phyloP scores from a whole-genome alignment of 2,113 vertebrate species.

The Barbus barbus region DNA sequence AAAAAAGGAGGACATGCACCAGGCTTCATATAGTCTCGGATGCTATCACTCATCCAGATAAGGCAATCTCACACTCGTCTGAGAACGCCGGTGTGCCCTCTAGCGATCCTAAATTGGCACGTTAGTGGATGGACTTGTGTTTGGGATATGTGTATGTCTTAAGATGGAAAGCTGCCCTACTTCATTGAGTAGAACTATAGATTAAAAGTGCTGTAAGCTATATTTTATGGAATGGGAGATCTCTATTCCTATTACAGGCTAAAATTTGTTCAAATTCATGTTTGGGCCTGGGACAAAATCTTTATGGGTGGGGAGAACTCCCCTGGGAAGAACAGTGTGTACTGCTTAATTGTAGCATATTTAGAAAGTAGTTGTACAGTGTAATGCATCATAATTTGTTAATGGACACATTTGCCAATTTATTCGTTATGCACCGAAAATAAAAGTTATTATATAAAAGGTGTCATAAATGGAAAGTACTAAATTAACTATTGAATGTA shows the following conservation, averaged over 20 bases:
- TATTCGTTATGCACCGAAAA: too few species aligned
- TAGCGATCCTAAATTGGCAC: slow-evolving; percentile 55
- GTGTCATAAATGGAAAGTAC: too few species aligned
- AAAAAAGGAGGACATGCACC: slow-evolving; percentile 45
- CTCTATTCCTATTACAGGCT: neutral
- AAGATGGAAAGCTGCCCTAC: slow-evolving; percentile 63
- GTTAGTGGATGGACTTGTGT: slow-evolving; percentile 48
- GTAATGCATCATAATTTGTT: neutral
- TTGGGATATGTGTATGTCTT: neutral
- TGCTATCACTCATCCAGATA: slow-evolving; percentile 41
- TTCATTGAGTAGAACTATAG: slow-evolving; percentile 56
- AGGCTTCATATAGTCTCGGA: slow-evolving; percentile 34
- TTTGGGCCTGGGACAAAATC: neutral
- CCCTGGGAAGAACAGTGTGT: neutral
- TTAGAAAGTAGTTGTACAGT: neutral
- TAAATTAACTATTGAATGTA: neutral
- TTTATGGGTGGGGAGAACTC: neutral
- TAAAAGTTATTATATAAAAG: too few species aligned
- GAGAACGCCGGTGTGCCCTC: slow-evolving; percentile 57
- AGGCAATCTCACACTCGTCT: slow-evolving; percentile 52
- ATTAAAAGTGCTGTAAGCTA: slow-evolving; percentile 26
- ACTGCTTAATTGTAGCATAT: neutral
- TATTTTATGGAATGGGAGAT: neutral
- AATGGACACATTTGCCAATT: too few species aligned
- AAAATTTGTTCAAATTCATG: neutral